phyloP scores from a whole-genome alignment of 2,797 vertebrate species.

The Acipenser transmontanus region DNA sequence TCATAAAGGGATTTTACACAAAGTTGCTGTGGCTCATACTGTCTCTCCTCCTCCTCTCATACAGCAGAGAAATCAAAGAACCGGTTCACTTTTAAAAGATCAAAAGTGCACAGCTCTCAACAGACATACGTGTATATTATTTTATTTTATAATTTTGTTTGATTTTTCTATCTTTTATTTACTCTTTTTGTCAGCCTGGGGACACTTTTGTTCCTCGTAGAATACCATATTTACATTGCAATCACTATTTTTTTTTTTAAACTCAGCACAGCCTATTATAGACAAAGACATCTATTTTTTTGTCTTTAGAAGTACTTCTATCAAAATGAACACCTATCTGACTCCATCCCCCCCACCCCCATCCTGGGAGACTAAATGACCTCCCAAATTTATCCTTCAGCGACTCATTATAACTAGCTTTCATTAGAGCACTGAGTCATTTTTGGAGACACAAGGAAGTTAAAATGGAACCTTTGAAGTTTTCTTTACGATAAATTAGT shows the following conservation, averaged over 20 bases:
- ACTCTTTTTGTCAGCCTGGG: constrained; percentile 20
- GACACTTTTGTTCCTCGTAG: constrained; percentile 14
- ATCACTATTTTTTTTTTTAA: too few relatives aligned
- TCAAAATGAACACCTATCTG: neutral
- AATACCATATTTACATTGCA: too few relatives aligned
- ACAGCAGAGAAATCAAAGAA: constrained; percentile 55
- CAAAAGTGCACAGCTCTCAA: constrained; percentile 59
- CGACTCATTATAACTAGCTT: neutral
- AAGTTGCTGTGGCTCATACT: constrained; percentile 38
- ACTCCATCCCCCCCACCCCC: neutral
- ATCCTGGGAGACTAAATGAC: neutral
- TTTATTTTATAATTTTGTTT: constrained; percentile 27
- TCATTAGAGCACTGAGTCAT: neutral
- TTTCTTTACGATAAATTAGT: neutral
- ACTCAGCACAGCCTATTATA: neutral
- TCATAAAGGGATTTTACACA: constrained; percentile 58
- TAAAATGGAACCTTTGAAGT: neutral
- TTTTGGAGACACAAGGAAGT: neutral
- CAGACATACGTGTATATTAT: constrained; percentile 17
- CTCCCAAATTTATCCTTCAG: constrained; percentile 1
- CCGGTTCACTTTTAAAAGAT: constrained; percentile 52
- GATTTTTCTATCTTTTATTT: constrained; percentile 16
- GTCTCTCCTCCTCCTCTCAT: constrained; percentile 39
- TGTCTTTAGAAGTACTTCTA: neutral
- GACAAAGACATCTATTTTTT: neutral